phyloP scores from a whole-genome alignment of 2,888 invertebrate genomes.

The Ochlodes sylvanus region DNA sequence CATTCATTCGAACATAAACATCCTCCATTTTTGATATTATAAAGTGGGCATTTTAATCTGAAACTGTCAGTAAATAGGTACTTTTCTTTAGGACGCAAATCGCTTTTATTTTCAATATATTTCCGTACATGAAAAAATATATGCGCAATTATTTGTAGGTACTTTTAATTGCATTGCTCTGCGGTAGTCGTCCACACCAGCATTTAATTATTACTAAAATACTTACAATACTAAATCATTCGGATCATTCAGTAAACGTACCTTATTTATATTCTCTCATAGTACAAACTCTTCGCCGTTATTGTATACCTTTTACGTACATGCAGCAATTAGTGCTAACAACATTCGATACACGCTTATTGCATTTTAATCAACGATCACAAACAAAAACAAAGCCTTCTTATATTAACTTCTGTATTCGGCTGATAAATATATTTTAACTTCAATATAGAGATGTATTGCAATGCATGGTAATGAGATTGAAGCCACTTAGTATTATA shows the following conservation, averaged over 20 bases:
- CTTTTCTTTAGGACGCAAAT: no score
- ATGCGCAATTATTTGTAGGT: no score
- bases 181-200: not conserved
- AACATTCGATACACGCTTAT: conserved; percentile 40
- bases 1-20: no score
- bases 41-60: no score
- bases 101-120: no score
- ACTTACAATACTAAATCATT: conserved; percentile 14
- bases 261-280: conserved; percentile 6
- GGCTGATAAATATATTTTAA: not conserved
- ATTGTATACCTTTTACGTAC: conserved; percentile 21
- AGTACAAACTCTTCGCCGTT: conserved; percentile 15
- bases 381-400: not conserved
- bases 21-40: no score
- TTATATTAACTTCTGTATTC: conserved; percentile 11
- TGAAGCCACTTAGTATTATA: no score
- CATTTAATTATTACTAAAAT: conserved; percentile 18
- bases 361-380: conserved; percentile 14
- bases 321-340: conserved; percentile 23
- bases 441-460: no score
- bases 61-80: no score
- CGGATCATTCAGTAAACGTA: conserved; percentile 3
- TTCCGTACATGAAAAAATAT: no score
- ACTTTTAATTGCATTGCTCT: no score
- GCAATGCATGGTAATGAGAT: no score